A percentile compares a stretch with the other conserved stretches of the same genome.
Evolutionary conservation across 2,113 vertebrate species (phyloP).

Genomic region (Strix aluco): DNA sequence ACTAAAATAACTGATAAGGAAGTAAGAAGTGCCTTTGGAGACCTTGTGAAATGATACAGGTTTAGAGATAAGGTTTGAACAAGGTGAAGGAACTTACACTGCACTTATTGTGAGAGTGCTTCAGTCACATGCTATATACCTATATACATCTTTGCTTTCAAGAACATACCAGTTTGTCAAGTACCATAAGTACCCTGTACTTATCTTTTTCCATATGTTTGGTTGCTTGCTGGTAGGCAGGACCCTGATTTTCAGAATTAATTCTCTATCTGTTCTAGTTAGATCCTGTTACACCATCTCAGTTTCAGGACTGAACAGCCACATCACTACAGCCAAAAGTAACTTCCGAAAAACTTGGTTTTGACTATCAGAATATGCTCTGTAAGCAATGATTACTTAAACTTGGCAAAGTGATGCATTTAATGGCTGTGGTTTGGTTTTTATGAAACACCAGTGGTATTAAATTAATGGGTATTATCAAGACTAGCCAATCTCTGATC

Average conservation of each 20-base stretch:
- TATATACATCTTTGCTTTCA: background rate
- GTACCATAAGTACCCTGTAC: background rate
- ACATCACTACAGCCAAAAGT: background rate
- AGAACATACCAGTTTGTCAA: background rate
- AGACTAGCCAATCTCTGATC: background rate
- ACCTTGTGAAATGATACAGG: background rate
- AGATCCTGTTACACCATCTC: background rate
- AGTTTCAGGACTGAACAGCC: background rate
- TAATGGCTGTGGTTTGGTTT: background rate
- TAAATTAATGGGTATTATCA: background rate
- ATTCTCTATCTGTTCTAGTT: background rate
- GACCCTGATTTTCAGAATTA: background rate
- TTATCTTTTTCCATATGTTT: background rate
- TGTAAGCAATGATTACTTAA: background rate
- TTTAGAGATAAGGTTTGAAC: background rate
- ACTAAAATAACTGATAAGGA: background rate
- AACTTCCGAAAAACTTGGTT: background rate
- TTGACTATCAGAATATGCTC: background rate
- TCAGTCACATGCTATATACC: background rate
- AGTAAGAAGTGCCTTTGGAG: background rate
- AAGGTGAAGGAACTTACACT: background rate
- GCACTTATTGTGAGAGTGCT: background rate
- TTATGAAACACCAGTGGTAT: background rate
- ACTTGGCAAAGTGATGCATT: background rate
- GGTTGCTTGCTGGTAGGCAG: background rate